phyloP scores from a whole-genome alignment of 2,797 vertebrate species.

The Aulostomus chinensis region DNA sequence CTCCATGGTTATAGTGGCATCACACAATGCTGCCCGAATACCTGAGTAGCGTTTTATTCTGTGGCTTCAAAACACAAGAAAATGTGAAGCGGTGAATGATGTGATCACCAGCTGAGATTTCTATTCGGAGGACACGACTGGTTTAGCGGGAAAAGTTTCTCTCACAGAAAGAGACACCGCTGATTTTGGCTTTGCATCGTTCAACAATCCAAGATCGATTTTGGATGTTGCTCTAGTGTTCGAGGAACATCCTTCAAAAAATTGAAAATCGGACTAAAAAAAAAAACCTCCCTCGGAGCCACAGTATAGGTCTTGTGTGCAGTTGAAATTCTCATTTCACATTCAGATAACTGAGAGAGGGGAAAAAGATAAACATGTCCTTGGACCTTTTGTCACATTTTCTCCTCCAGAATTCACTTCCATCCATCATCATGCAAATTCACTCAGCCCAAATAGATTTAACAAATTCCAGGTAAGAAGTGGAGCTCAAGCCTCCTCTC shows the following conservation, averaged over 20 bases:
- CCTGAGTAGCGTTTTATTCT: too few relatives aligned
- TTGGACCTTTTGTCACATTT: constrained; percentile 36
- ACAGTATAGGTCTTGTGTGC: constrained; percentile 1
- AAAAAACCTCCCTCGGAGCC: constrained; percentile 1
- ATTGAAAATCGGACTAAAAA: too few relatives aligned
- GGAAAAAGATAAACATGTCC: constrained; percentile 24
- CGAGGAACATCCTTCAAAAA: neutral
- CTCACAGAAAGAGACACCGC: too few relatives aligned
- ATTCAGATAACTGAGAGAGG: constrained; percentile 23
- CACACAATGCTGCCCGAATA: too few relatives aligned
- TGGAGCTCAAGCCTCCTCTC: constrained; percentile 56
- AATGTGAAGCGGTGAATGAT: too few relatives aligned
- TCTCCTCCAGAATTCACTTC: constrained; percentile 26
- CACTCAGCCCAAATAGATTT: constrained; percentile 39
- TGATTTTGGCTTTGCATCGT: neutral
- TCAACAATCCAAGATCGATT: too few relatives aligned
- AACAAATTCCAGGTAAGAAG: constrained; percentile 49
- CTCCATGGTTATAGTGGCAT: too few relatives aligned
- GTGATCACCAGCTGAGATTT: too few relatives aligned
- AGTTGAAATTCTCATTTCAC: constrained; percentile 45
- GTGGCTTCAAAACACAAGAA: too few relatives aligned
- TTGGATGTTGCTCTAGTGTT: too few relatives aligned
- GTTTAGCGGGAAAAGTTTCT: too few relatives aligned
- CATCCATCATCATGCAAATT: constrained; percentile 57
- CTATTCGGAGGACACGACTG: too few relatives aligned